A percentile compares a stretch with the other conserved stretches of the same genome.
These are phyloP conservation scores for Psammodynastes pulverulentus DNA, from an alignment of 2,113 vertebrate species.

Conservation along the genomic window DNA sequence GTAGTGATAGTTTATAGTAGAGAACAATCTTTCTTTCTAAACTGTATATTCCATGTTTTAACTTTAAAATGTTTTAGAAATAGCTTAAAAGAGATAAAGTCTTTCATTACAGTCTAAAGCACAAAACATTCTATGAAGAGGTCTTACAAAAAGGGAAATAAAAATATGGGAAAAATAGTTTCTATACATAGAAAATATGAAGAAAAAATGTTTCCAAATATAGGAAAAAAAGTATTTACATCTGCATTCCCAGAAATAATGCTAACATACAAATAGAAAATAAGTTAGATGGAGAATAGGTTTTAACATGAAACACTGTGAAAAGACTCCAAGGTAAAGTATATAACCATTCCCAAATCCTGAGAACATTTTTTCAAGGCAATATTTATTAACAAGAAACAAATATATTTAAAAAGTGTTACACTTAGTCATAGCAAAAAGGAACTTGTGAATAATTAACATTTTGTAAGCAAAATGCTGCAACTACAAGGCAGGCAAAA, in stretches of 20 bases:
- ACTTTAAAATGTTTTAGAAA: background rate
- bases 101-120: background rate
- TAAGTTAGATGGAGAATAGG: background rate
- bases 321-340: background rate
- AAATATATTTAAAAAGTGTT: background rate
- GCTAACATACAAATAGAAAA: background rate
- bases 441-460: background rate
- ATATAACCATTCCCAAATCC: background rate
- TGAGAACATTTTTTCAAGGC: background rate
- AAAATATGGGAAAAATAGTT: background rate
- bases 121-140: background rate
- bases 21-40: background rate
- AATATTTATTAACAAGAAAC: background rate
- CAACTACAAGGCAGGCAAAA: background rate
- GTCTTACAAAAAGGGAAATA: background rate
- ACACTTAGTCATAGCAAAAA: background rate
- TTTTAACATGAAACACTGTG: background rate
- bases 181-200: background rate
- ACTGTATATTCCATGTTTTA: background rate
- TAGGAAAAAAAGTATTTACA: background rate
- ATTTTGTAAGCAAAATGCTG: background rate
- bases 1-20: background rate
- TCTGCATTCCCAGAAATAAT: background rate
- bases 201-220: background rate
- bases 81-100: background rate